phyloP scores from a whole-genome alignment of 1,140 invertebrate species.

The Pectinophora gossypiella region DNA sequence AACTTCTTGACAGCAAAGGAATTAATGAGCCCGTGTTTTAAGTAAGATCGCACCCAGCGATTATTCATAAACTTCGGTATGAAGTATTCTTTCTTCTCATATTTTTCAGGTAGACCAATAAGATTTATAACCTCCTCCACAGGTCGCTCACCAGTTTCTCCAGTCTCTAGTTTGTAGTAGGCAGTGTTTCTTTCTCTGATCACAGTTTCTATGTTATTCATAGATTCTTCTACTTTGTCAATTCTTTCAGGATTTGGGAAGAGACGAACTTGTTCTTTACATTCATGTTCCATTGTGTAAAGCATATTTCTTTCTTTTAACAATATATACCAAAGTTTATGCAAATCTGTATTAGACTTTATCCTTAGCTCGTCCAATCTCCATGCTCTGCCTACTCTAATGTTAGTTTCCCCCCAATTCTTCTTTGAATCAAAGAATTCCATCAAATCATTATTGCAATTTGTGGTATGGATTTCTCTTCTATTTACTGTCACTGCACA shows the following conservation, averaged over 20 bases:
- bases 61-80: constrained; percentile 76
- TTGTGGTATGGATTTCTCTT: constrained; percentile 63
- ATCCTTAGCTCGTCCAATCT: constrained; percentile 92
- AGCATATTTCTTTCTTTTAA: constrained; percentile 98
- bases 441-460: constrained; percentile 77
- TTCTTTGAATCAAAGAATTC: constrained; percentile 95
- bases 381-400: constrained; percentile 94
- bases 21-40: constrained; percentile 75
- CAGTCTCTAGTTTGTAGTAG: constrained; percentile 93
- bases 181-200: constrained; percentile 95
- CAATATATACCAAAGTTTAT: constrained; percentile 98
- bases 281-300: constrained; percentile 95
- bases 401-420: constrained; percentile 87
- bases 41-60: constrained; percentile 76
- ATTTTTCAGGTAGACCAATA: constrained; percentile 77
- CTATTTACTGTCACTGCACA: constrained; percentile 7
- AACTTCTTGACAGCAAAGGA: constrained; percentile 80
- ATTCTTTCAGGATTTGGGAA: constrained; percentile 97
- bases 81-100: constrained; percentile 49
- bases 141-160: constrained; percentile 86
- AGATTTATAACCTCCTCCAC: constrained; percentile 75
- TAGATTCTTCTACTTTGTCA: constrained; percentile 96
- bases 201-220: constrained; percentile 95
- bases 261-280: constrained; percentile 79
- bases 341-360: constrained; percentile 97